A percentile compares a stretch with the other conserved stretches of the same genome.
Evolutionary conservation across 2,797 vertebrate species (phyloP).

Genomic region (Arctocebus calabarensis): DNA sequence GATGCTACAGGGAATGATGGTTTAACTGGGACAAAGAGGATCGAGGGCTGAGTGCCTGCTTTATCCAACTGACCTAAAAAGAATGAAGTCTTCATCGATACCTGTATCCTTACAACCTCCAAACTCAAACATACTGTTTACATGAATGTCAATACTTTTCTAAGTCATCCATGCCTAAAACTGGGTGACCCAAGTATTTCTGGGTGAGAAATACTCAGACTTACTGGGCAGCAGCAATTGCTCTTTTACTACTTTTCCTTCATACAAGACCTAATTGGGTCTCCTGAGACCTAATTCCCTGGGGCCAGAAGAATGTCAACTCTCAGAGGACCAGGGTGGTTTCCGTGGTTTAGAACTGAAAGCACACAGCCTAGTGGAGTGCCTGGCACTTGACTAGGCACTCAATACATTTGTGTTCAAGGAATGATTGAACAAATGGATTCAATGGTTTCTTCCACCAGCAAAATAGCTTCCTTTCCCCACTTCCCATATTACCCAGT

Average conservation of each 20-base stretch:
- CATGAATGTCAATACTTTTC: not conserved
- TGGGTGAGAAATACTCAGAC: not conserved
- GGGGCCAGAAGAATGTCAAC: not conserved
- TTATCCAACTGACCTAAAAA: slow-evolving; percentile 75
- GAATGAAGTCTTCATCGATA: not conserved
- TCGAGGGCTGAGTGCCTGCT: not conserved
- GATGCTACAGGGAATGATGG: not conserved
- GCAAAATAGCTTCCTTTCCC: not conserved
- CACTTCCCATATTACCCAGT: not conserved
- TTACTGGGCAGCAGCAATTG: not conserved
- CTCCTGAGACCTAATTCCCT: slow-evolving; percentile 18
- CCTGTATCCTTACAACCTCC: slow-evolving; percentile 33
- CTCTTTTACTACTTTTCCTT: not conserved
- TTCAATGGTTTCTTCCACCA: not conserved
- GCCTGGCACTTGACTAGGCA: not conserved
- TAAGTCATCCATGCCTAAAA: slow-evolving; percentile 6
- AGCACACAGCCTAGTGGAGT: rapidly evolving
- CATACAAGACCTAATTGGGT: not conserved
- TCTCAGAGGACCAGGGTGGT: not conserved
- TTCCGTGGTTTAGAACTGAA: not conserved
- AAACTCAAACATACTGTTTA: slow-evolving; percentile 6
- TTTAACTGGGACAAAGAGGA: slow-evolving; percentile 44
- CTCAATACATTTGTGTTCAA: not conserved
- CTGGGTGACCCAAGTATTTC: not conserved
- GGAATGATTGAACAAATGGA: not conserved